phyloP scores from a whole-genome alignment of 2,797 vertebrate species.

The Sebastolobus alascanus region DNA sequence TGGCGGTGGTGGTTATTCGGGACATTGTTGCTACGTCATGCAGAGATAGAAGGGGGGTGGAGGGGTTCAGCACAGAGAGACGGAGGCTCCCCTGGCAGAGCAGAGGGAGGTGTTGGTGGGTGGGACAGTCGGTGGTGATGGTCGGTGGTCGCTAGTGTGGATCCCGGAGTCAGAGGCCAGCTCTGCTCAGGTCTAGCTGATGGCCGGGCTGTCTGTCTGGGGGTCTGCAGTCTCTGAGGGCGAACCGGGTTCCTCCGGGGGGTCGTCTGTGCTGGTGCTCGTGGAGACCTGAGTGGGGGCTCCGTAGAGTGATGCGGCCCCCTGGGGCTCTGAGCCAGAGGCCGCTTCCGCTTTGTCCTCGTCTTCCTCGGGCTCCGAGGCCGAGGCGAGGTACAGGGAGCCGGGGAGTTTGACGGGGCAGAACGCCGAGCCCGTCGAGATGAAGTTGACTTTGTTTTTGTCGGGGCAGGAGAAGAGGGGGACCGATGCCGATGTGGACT shows the following conservation, averaged over 20 bases:
- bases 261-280: constrained; percentile 91
- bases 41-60: constrained; percentile 79
- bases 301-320: constrained; percentile 80
- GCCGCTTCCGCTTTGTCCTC: constrained; percentile 81
- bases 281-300: constrained; percentile 91
- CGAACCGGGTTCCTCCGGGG: constrained; percentile 77
- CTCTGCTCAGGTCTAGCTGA: constrained; percentile 89
- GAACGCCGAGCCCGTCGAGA: constrained; percentile 97
- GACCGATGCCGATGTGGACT: constrained; percentile 88
- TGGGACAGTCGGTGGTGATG: constrained; percentile 73
- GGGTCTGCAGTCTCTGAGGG: constrained; percentile 71
- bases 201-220: constrained; percentile 86
- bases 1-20: constrained; percentile 70
- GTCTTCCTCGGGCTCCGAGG: constrained; percentile 84
- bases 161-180: constrained; percentile 86
- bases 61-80: constrained; percentile 74
- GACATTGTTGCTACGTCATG: constrained; percentile 90
- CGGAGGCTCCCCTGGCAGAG: constrained; percentile 50
- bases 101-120: constrained; percentile 61
- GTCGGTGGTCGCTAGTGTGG: constrained; percentile 40
- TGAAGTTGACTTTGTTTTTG: constrained; percentile 99
- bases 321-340: constrained; percentile 74
- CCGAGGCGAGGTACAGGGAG: constrained; percentile 84
- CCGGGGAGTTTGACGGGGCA: constrained; percentile 95
- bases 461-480: constrained; percentile 98